Percentiles rank a stretch among this genome's conserved stretches.
Conservation (phyloP, 2,797 vertebrate genomes). For the Otolemur crassicaudatus region DNA sequence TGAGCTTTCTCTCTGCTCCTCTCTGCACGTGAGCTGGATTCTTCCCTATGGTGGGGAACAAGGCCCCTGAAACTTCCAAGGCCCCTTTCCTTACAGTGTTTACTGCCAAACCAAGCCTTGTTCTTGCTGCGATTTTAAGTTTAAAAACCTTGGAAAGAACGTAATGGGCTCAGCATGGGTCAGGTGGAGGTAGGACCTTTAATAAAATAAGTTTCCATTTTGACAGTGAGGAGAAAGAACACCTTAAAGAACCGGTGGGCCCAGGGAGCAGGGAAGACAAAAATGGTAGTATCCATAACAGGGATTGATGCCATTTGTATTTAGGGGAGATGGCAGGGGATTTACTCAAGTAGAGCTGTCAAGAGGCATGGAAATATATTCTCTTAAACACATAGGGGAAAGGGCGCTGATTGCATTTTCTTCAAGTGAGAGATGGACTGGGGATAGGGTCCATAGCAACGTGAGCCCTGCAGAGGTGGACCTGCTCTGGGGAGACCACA, state of each 20-base stretch:
- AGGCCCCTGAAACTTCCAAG: not conserved
- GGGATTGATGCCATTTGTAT: not conserved
- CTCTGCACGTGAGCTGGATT: not conserved
- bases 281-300: not conserved
- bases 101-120: not conserved
- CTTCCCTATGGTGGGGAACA: not conserved
- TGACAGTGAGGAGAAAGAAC: not conserved
- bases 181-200: not conserved
- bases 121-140: not conserved
- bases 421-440: not conserved
- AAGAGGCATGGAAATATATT: not conserved
- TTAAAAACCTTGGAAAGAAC: constrained; percentile 15
- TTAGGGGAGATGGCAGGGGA: not conserved
- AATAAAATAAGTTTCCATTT: not conserved
- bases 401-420: not conserved
- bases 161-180: not conserved
- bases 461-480: not conserved
- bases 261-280: not conserved
- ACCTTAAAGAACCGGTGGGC: not conserved
- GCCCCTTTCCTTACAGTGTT: not conserved
- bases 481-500: not conserved
- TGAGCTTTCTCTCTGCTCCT: not conserved
- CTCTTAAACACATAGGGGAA: not conserved
- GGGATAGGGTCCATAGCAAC: not conserved
- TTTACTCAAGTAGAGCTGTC: not conserved